A percentile compares a stretch with the other conserved stretches of the same genome.
These are phyloP conservation scores for Marcusenius ussheri DNA, from an alignment of 2,113 vertebrate genomes.

Conservation along the genomic window DNA sequence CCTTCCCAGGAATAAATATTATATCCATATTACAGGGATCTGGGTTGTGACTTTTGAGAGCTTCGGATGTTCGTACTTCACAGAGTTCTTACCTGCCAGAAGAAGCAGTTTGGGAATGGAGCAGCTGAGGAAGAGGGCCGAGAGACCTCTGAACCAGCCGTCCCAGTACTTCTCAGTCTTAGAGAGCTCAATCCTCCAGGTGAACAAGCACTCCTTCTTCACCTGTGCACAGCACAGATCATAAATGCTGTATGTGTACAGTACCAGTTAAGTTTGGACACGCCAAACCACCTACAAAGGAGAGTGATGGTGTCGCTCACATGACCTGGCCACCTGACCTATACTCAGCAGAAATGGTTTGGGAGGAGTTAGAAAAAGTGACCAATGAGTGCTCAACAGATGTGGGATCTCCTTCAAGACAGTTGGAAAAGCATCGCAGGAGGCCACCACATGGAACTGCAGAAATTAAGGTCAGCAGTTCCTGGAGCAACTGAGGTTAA, in stretches of 20 bases:
- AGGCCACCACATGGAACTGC: not conserved
- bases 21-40: not conserved
- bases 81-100: constrained; percentile 70
- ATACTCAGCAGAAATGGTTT: not conserved
- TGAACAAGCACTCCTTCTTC: constrained; percentile 85
- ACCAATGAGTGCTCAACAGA: not conserved
- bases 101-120: constrained; percentile 86
- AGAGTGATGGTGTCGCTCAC: not conserved
- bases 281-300: not conserved
- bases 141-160: constrained; percentile 93
- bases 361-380: not conserved
- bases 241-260: not conserved
- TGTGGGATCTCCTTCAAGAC: not conserved
- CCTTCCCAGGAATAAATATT: not conserved
- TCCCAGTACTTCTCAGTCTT: constrained; percentile 98
- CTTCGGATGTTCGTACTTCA: not conserved
- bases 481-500: not conserved
- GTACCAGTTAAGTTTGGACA: not conserved
- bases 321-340: not conserved
- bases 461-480: not conserved
- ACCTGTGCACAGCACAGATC: constrained; percentile 52
- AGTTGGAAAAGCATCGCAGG: not conserved
- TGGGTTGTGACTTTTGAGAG: not conserved
- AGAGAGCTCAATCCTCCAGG: constrained; percentile 92
- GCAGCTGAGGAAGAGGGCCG: constrained; percentile 88